Base-by-base conservation (phyloP, 2,888 invertebrate species). In the Urechis unicinctus region DNA sequence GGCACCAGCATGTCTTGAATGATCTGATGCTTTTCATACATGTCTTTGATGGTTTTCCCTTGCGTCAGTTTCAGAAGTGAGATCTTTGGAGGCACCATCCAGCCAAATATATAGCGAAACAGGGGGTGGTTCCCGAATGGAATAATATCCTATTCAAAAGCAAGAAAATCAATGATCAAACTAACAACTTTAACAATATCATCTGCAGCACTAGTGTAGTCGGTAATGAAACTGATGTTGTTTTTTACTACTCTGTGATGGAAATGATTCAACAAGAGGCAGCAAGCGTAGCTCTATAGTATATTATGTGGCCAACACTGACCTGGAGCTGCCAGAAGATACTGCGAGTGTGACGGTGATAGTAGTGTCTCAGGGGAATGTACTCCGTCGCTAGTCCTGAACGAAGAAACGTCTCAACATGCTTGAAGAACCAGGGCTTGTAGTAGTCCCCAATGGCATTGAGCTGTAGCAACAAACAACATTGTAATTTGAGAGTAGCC, bases 311-410 rank as follows among this genome's bases (percentile, higher is more conserved):
- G n/a, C 9, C 36, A 17, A 13, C 17, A 59, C 59, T 60, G 71
- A 86, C 88, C 86, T 88, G 77, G 29, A 90, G 74, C 77, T 89
- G 89, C 90, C 90, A 91, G 78, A 91, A 91, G 58, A 90, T 81
- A 61, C 88, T 86, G 61, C 84, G 82, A 0, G 88, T 86, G 68
- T 91, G 90, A 50, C 91, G 81, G 73, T 89, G 89, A 71, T 88
- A 90, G 78, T 90, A 91, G 72, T 90, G 86, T 51, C 88, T 76
- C 1, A 89, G 77, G 0, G 90, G 90, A 52, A 91, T 86, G 75
- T 86, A 89, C 69, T 89, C 88, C 1, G 75, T 77, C 0, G 73
- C 73, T 3, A 66, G 56, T 1, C 73, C 71, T 9, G 57, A 58
- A 21, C 59, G 24, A 49, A 77, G 62, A 65, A 83, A 83, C 1